A percentile compares a stretch with the other conserved stretches of the same genome.
phyloP scores from a whole-genome alignment of 1,140 invertebrate species.

The Pseudomyrmex cubaensis region DNA sequence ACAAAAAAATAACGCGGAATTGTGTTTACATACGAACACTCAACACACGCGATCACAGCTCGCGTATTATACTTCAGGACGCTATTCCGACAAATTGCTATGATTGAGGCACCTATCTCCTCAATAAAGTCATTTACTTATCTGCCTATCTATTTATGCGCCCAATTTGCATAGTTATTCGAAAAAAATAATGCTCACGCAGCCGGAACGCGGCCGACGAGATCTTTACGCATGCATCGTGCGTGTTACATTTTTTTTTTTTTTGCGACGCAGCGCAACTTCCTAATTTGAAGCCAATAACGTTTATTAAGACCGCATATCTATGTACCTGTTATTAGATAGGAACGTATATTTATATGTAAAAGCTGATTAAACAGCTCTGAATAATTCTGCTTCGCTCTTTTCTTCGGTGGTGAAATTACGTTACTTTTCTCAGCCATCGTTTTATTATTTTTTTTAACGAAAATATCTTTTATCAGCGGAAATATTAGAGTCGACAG shows the following conservation, averaged over 20 bases:
- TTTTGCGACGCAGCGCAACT: not conserved
- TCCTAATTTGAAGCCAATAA: not conserved
- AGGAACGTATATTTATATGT: not conserved
- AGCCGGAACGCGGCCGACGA: not conserved
- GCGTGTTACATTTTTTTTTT: not conserved
- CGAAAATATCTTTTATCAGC: not conserved
- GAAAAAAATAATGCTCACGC: constrained; percentile 3
- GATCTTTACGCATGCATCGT: not conserved
- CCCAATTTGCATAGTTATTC: constrained; percentile 31
- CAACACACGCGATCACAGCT: constrained; percentile 35
- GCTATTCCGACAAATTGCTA: constrained; percentile 52
- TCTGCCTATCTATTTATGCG: constrained; percentile 44
- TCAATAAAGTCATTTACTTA: constrained; percentile 64
- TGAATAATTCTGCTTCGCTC: not conserved
- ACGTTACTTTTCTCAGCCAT: not conserved
- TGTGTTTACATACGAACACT: constrained; percentile 24
- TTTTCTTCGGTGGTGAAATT: not conserved
- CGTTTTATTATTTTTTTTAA: not conserved
- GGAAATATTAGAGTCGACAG: too few species aligned
- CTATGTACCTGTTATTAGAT: too few species aligned
- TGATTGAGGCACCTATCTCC: constrained; percentile 45
- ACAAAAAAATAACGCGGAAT: not conserved
- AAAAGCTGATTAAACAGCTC: constrained; percentile 9
- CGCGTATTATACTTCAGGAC: constrained; percentile 17
- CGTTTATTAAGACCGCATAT: not conserved